Evolutionary conservation across 2,113 vertebrate genomes (phyloP).

Genomic region (Chloropsis cyanopogon): DNA sequence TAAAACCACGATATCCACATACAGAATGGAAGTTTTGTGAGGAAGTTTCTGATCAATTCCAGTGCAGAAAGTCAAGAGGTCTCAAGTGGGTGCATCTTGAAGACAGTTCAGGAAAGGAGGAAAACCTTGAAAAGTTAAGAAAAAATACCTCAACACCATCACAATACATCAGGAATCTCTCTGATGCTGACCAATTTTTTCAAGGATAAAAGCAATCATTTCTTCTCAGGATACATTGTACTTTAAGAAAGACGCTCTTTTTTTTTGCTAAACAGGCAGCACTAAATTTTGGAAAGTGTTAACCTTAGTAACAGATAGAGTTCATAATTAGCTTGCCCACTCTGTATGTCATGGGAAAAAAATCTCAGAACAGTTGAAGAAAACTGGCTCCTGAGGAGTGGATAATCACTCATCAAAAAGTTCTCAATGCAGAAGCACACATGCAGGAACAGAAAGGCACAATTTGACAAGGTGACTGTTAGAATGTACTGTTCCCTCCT

Average conservation of each 20-base stretch:
- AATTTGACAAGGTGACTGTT: neutral
- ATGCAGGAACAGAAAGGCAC: neutral
- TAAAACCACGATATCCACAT: neutral
- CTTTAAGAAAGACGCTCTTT: neutral
- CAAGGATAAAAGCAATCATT: neutral
- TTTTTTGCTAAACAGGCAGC: neutral
- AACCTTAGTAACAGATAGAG: neutral
- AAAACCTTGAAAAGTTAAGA: neutral
- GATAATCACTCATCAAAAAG: neutral
- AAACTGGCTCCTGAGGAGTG: neutral
- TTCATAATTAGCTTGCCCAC: neutral
- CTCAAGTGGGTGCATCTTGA: neutral
- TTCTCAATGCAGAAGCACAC: neutral
- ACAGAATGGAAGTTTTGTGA: neutral
- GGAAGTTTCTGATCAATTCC: neutral
- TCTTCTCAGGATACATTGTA: neutral
- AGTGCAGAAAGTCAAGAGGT: neutral
- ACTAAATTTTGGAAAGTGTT: neutral
- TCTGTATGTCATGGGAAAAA: neutral
- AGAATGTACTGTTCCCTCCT: neutral
- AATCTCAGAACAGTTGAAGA: neutral
- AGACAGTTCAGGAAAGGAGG: neutral
- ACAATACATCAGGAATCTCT: neutral
- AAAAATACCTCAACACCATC: neutral
- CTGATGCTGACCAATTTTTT: neutral